These are phyloP conservation scores for Pyrocephalus nanus DNA, from an alignment of 2,797 vertebrate genomes.

Conservation along the genomic window DNA sequence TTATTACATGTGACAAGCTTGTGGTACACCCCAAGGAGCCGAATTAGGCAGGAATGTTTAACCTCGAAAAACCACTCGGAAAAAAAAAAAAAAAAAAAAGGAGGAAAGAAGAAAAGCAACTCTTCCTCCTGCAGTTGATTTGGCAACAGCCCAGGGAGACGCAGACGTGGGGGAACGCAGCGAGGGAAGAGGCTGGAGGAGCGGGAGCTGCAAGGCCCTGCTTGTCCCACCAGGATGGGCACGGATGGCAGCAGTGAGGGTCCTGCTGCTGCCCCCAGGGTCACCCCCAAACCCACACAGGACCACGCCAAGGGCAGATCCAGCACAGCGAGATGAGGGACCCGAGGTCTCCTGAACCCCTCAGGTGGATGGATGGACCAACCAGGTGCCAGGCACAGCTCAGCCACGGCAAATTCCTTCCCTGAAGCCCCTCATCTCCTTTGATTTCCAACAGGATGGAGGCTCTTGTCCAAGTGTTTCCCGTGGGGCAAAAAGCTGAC, in stretches of 20 bases:
- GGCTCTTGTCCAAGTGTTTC: not conserved
- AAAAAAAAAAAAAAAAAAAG: no score
- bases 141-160: not conserved
- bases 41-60: slow-evolving; percentile 47
- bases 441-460: not conserved
- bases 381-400: rapidly evolving
- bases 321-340: not conserved
- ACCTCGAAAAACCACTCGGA: slow-evolving; percentile 34
- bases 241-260: not conserved
- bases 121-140: slow-evolving; percentile 12
- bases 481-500: rapidly evolving
- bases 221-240: rapidly evolving
- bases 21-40: slow-evolving; percentile 62
- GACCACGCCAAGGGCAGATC: not conserved
- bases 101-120: not conserved
- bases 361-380: rapidly evolving
- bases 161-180: not conserved
- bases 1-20: slow-evolving; percentile 67
- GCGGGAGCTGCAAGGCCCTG: not conserved
- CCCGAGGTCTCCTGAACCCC: not conserved
- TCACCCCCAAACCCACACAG: not conserved
- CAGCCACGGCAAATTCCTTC: not conserved
- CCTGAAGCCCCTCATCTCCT: not conserved
- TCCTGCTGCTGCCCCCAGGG: not conserved
- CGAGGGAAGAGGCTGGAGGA: not conserved